Evolutionary conservation across 1,140 invertebrate genomes (phyloP).

Genomic region (Portunus trituberculatus): DNA sequence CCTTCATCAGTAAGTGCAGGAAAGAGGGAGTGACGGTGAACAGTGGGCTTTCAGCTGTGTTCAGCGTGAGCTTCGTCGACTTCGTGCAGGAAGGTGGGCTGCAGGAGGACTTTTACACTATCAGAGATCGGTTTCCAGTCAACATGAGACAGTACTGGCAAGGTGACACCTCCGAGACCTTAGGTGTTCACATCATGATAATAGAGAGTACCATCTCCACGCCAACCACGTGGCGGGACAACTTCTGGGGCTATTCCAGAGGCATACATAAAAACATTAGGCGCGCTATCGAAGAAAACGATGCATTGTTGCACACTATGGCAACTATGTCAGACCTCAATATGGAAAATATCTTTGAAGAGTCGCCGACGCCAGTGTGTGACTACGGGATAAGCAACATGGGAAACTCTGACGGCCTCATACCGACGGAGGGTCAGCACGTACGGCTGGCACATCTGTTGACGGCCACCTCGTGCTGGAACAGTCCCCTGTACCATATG

Average conservation of each 20-base stretch:
- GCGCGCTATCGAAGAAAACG: background rate
- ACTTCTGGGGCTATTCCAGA: conserved; percentile 53
- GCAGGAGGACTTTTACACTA: background rate
- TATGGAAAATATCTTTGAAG: background rate
- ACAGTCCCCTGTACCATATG: background rate
- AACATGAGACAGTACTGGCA: conserved; percentile 48
- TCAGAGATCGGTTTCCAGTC: background rate
- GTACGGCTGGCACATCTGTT: conserved; percentile 36
- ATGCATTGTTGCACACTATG: background rate
- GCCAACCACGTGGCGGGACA: background rate
- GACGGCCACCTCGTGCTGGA: background rate
- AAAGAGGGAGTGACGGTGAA: conserved; percentile 47
- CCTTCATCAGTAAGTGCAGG: conserved; percentile 44
- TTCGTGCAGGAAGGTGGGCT: conserved; percentile 38
- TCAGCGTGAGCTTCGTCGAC: conserved; percentile 35
- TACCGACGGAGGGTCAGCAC: conserved; percentile 35
- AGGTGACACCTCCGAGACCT: background rate
- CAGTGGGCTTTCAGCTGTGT: conserved; percentile 6
- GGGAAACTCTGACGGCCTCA: conserved; percentile 25
- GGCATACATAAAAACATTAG: background rate
- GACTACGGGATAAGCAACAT: conserved; percentile 39
- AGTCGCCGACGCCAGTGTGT: background rate
- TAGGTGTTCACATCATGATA: conserved; percentile 3
- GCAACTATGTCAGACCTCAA: background rate
- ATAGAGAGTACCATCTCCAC: background rate